phyloP scores from a whole-genome alignment of 2,888 invertebrate genomes.

The Beris chalybata region DNA sequence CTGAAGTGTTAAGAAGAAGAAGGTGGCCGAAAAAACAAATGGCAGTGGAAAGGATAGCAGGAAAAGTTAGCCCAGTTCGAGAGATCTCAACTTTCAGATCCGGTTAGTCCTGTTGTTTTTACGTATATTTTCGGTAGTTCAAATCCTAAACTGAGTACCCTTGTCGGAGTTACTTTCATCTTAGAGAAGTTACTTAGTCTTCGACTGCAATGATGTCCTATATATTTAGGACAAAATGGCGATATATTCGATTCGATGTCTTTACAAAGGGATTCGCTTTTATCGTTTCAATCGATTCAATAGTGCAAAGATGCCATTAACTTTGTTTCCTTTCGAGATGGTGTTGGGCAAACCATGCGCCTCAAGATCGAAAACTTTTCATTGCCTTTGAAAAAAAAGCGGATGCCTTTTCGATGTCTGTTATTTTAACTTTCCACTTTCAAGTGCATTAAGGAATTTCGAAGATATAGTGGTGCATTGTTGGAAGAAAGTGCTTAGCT shows the following conservation, averaged over 20 bases:
- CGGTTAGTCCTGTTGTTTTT: constrained; percentile 8
- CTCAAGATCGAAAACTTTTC: too few relatives aligned
- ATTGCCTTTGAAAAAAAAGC: too few relatives aligned
- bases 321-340: too few relatives aligned
- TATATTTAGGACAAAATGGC: not conserved
- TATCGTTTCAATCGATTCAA: constrained; percentile 24
- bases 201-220: constrained; percentile 16
- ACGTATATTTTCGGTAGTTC: constrained; percentile 25
- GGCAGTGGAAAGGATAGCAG: not conserved
- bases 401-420: too few relatives aligned
- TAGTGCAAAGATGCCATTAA: too few relatives aligned
- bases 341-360: too few relatives aligned
- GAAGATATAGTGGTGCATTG: too few relatives aligned
- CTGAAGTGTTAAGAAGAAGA: not conserved
- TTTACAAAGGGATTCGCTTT: constrained; percentile 27
- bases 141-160: constrained; percentile 17
- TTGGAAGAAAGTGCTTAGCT: too few relatives aligned
- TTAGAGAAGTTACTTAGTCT: not conserved
- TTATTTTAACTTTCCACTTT: too few relatives aligned
- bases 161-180: constrained; percentile 12
- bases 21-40: constrained; percentile 9
- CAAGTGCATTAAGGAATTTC: too few relatives aligned
- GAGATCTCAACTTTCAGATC: constrained; percentile 23
- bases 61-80: not conserved
- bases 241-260: not conserved